Evolutionary conservation across 2,797 vertebrate genomes (phyloP).

Genomic region (Gephyroberyx darwinii): DNA sequence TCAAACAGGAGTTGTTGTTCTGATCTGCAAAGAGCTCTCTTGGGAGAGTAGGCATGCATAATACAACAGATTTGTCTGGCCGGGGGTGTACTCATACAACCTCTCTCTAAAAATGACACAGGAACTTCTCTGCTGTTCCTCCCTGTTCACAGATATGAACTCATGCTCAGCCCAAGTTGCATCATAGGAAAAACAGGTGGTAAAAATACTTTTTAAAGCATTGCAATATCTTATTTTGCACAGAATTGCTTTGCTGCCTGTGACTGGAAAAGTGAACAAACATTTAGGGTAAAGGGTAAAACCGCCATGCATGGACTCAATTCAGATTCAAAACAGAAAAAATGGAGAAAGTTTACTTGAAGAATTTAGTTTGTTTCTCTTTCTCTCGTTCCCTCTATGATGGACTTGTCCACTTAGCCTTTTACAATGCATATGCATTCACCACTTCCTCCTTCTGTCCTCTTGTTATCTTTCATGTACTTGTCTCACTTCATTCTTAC

Average conservation of each 20-base stretch:
- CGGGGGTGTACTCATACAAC: too few relatives aligned
- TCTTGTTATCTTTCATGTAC: conserved; percentile 44
- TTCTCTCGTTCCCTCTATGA: conserved; percentile 26
- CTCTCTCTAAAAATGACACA: too few relatives aligned
- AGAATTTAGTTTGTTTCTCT: conserved; percentile 7
- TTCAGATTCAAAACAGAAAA: neutral
- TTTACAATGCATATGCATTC: neutral
- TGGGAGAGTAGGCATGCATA: too few relatives aligned
- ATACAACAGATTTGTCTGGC: too few relatives aligned
- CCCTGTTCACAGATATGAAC: too few relatives aligned
- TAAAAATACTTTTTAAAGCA: too few relatives aligned
- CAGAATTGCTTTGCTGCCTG: conserved; percentile 28
- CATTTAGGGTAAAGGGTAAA: neutral
- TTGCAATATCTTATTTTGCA: neutral
- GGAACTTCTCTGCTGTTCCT: too few relatives aligned
- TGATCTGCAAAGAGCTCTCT: too few relatives aligned
- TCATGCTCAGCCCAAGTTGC: too few relatives aligned
- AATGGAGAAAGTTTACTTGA: neutral
- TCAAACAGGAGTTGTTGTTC: too few relatives aligned
- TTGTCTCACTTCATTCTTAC: conserved; percentile 17
- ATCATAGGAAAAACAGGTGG: too few relatives aligned
- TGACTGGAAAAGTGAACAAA: neutral
- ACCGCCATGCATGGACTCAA: neutral
- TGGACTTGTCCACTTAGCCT: conserved; percentile 17
- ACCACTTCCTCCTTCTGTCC: conserved; percentile 26